Evolutionary conservation across 1,140 invertebrate species (phyloP).

Genomic region (Charaxes varanes): DNA sequence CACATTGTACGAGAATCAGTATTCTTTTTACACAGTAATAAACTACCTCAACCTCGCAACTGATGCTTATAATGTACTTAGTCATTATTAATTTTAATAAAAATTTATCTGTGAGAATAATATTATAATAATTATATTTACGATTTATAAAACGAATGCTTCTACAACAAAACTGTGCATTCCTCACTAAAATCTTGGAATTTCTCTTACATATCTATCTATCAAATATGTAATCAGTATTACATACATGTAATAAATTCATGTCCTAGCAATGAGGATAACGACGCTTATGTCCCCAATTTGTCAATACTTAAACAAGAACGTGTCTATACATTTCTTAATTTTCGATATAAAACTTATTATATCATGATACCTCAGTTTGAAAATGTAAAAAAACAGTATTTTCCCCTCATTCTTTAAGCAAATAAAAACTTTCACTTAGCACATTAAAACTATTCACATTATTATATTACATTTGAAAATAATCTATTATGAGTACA

Average conservation of each 20-base stretch:
- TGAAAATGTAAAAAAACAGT: too few species aligned
- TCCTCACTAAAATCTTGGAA: constrained; percentile 39
- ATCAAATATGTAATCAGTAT: constrained; percentile 30
- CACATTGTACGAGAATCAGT: constrained; percentile 57
- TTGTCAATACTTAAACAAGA: constrained; percentile 13
- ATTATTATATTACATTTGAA: too few species aligned
- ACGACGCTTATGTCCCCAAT: constrained; percentile 23
- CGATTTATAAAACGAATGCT: constrained; percentile 48
- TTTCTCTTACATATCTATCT: constrained; percentile 35
- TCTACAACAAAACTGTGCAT: constrained; percentile 36
- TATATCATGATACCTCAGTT: too few species aligned
- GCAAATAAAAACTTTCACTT: too few species aligned
- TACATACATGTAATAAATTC: constrained; percentile 40
- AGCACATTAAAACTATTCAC: too few species aligned
- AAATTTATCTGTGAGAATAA: constrained; percentile 62
- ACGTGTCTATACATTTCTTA: constrained; percentile 24
- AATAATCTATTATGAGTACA: too few species aligned
- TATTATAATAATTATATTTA: constrained; percentile 43
- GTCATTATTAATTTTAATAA: constrained; percentile 52
- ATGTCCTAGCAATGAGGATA: constrained; percentile 33
- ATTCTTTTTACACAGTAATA: constrained; percentile 65
- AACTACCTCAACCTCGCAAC: constrained; percentile 53
- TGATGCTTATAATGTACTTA: constrained; percentile 41
- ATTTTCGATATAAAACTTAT: too few species aligned
- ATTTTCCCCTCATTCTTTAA: too few species aligned